Evolutionary conservation across 2,888 invertebrate genomes (phyloP).

Genomic region (Philonicus albiceps): DNA sequence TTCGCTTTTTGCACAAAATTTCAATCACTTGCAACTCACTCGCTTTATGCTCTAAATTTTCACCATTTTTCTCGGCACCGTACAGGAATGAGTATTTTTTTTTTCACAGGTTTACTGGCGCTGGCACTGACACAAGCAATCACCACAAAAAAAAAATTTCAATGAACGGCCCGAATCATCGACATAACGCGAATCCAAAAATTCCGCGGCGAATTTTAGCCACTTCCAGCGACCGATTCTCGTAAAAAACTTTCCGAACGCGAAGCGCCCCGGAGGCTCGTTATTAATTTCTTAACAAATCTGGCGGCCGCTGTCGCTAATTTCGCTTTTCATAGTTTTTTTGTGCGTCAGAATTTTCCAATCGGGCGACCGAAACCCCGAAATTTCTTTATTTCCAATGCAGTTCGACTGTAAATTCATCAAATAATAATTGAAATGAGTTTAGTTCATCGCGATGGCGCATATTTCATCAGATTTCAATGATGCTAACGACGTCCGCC

Average conservation of each 20-base stretch:
- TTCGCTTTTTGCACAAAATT: not conserved
- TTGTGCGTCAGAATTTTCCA: slow-evolving; percentile 24
- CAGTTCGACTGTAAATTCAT: slow-evolving; percentile 45
- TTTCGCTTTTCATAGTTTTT: slow-evolving; percentile 8
- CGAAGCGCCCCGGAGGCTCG: not conserved
- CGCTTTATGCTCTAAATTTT: not conserved
- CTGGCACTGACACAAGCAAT: not conserved
- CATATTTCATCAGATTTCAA: slow-evolving; percentile 48
- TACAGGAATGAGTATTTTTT: not conserved
- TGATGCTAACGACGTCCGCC: slow-evolving; percentile 26
- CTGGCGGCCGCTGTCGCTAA: not conserved
- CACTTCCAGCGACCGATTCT: not conserved
- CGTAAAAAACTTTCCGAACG: slow-evolving; percentile 12
- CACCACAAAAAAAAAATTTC: not conserved
- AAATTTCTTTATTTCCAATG: slow-evolving; percentile 1
- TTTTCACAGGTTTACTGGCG: not conserved
- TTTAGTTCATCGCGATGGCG: slow-evolving; percentile 48
- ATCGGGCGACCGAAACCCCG: not conserved
- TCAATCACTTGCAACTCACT: not conserved
- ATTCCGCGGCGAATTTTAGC: not conserved
- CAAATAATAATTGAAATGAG: slow-evolving; percentile 41
- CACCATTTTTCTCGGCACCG: not conserved
- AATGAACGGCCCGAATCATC: not conserved
- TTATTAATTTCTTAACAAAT: not conserved
- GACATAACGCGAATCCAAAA: slow-evolving; percentile 8